Evolutionary conservation across 1,140 invertebrate species (phyloP), one percentile per base, ranked within the genome.

Genomic region (Planococcus citri): DNA sequence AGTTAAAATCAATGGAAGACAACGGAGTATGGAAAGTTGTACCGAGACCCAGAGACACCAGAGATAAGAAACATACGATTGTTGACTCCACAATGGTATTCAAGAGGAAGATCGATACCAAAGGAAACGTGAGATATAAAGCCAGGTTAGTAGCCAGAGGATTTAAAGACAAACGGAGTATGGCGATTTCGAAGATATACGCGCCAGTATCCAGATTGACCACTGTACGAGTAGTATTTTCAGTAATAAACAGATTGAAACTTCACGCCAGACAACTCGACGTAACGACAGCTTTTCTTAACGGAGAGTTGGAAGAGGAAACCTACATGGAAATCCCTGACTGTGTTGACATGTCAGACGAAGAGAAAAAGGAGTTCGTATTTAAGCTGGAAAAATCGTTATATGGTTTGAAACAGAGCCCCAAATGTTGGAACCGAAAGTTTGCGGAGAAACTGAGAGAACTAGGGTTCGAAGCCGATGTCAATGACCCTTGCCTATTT

Each of bases 241-340:
- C 69, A 10, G 6, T 70, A 9, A 61, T 61, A 0, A 33, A 37
- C 27, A 37, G 64, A 37, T 33, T 21, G 0, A 33, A 20, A 22
- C 29, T 70, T 25, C 6, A 61, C 2, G 58, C 20, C 27, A n/a
- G 21, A 20, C 79, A 80, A 71, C 74, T 79, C 70, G 80, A 80
- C 73, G 76, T 80, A 0, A 76, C 74, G 41, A 78, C 76, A 12
- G 78, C 76, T 0, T 80, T 79, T 73, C 72, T 80, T 8, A 71
- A 80, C 72, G 77, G 76, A 8, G 12, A 17, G 6, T 24, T 71
- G 0, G 33, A 78, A 51, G 75, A 77, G 70, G 72, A 76, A 33
- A 73, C 79, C 24, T 79, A 76, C 71, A 76, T 79, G 73, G 71
- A 74, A 69, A 74, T 78, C 70, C 73, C 75, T 38, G 68, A 69